Evolutionary conservation across 2,888 invertebrate species (phyloP).

Genomic region (Therioaphis trifolii): DNA sequence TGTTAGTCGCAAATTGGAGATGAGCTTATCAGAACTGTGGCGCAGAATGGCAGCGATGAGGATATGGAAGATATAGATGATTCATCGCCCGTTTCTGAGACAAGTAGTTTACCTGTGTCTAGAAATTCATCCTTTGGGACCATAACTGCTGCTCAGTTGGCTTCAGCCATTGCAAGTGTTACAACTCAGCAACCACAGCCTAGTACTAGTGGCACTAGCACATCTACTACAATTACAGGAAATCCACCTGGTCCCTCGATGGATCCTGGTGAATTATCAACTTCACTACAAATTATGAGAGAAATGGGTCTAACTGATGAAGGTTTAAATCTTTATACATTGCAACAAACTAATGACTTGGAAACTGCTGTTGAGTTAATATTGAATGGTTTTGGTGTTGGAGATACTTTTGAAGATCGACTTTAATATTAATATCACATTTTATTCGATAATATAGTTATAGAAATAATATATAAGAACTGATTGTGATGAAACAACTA

Average conservation of each 20-base stretch:
- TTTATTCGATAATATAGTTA: too few relatives aligned
- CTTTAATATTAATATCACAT: too few relatives aligned
- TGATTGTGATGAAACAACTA: too few relatives aligned
- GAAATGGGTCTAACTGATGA: conserved; percentile 75
- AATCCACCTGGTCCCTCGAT: background rate
- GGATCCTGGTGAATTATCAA: background rate
- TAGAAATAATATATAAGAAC: background rate
- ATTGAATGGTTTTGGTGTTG: conserved; percentile 74
- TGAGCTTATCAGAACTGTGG: conserved; percentile 26
- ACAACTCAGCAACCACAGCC: conserved; percentile 32
- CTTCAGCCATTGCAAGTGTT: conserved; percentile 62
- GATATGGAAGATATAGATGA: conserved; percentile 58
- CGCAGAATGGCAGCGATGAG: conserved; percentile 54
- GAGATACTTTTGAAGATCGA: too few relatives aligned
- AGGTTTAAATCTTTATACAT: conserved; percentile 60
- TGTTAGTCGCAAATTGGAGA: conserved; percentile 26
- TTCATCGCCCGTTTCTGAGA: conserved; percentile 13
- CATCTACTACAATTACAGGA: conserved; percentile 24
- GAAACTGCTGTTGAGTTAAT: conserved; percentile 92
- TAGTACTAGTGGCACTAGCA: conserved; percentile 50
- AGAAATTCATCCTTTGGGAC: conserved; percentile 45
- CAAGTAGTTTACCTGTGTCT: background rate
- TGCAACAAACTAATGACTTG: conserved; percentile 75
- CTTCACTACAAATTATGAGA: conserved; percentile 76
- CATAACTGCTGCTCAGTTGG: conserved; percentile 62